Conservation (phyloP, 1,140 invertebrate genomes). For the Panagrolaimus sp. region DNA sequence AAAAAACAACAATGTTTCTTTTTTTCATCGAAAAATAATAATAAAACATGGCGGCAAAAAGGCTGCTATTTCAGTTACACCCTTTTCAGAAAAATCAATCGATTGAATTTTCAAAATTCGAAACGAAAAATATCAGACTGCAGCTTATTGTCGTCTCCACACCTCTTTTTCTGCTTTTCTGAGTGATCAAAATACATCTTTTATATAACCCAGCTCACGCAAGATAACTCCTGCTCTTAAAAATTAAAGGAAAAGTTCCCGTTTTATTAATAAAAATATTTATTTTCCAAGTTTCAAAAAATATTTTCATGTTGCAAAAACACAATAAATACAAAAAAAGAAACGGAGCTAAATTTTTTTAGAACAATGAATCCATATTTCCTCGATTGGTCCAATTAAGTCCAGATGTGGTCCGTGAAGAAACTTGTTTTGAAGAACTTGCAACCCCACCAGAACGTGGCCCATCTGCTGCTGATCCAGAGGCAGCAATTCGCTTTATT, state of each 20-base stretch:
- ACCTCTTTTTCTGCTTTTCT: too few relatives aligned
- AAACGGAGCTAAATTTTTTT: not conserved
- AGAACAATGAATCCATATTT: constrained; percentile 12
- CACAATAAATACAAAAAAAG: not conserved
- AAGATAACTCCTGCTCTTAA: too few relatives aligned
- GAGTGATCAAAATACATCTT: too few relatives aligned
- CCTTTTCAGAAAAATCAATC: too few relatives aligned
- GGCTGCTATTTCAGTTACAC: too few relatives aligned
- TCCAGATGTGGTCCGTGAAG: constrained; percentile 2
- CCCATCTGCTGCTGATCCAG: constrained; percentile 12
- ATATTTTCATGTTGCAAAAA: not conserved
- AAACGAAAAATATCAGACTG: too few relatives aligned
- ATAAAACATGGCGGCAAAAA: not conserved
- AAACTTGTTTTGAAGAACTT: not conserved
- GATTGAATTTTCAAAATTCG: too few relatives aligned
- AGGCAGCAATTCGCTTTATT: constrained; percentile 5
- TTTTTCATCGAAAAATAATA: constrained; percentile 2
- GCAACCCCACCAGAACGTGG: constrained; percentile 1
- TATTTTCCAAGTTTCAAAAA: too few relatives aligned
- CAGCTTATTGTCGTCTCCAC: too few relatives aligned
- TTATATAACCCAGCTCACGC: too few relatives aligned
- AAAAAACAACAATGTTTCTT: not conserved
- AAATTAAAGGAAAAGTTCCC: too few relatives aligned
- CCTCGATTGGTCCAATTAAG: constrained; percentile 7
- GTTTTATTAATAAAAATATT: too few relatives aligned